Conservation (phyloP, 2,113 vertebrate genomes). For the Gnathonemus longibarbis region DNA sequence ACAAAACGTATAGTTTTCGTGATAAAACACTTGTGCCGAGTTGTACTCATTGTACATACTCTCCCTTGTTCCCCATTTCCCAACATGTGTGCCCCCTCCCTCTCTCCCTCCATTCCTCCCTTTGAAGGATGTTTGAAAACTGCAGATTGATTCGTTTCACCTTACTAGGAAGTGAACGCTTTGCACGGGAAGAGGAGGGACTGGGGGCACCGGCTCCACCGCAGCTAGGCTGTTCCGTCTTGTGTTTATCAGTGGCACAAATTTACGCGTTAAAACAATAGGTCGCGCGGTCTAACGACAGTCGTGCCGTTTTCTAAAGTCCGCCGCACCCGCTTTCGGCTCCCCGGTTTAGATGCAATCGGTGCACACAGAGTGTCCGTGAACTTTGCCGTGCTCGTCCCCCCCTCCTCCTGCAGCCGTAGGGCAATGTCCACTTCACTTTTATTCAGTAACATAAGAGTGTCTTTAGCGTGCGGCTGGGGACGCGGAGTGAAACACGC, state of each 20-base stretch:
- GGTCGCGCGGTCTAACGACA: background rate
- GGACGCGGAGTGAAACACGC: slow-evolving; percentile 34
- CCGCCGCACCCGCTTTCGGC: slow-evolving; percentile 23
- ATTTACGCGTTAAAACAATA: background rate
- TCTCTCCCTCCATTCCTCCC: slow-evolving; percentile 3
- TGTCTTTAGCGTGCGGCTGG: slow-evolving; percentile 22
- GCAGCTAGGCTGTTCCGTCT: slow-evolving; percentile 9
- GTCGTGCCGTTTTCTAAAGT: background rate
- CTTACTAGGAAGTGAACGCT: slow-evolving; percentile 90
- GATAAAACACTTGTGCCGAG: background rate
- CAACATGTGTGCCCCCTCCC: background rate
- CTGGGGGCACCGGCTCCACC: slow-evolving; percentile 47
- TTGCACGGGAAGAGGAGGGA: slow-evolving; percentile 96
- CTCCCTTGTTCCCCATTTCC: background rate
- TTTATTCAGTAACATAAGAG: slow-evolving; percentile 26
- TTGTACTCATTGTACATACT: background rate
- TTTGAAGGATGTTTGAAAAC: slow-evolving; percentile 48
- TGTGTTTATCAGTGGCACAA: background rate
- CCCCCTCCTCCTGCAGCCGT: background rate
- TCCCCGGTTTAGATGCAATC: slow-evolving; percentile 24
- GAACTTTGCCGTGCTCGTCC: slow-evolving; percentile 53
- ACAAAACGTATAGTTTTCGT: background rate
- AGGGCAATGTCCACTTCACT: slow-evolving; percentile 42
- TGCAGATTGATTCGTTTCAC: slow-evolving; percentile 93
- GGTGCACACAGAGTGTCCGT: slow-evolving; percentile 40